Base-by-base conservation (phyloP, 2,113 vertebrate genomes). In the Etheostoma spectabile region DNA sequence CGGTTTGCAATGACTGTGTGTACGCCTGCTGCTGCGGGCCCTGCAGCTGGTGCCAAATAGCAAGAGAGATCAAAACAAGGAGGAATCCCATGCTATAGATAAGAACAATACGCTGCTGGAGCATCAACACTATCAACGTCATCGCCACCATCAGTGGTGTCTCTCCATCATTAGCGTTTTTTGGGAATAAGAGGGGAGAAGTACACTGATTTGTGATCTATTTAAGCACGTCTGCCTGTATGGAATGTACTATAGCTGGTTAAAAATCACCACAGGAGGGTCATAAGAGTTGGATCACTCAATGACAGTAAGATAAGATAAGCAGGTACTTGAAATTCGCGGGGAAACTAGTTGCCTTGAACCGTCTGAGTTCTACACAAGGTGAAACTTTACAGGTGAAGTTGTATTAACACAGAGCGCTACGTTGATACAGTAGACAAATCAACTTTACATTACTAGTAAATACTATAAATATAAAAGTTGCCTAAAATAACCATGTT, bases 31-130 rank as follows among this genome's bases (percentile, higher is more conserved):
- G 68, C 89, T 95, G 94, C 27, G 38, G 57, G 22, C 67, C 92
- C 48, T 95, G 95, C 82, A 77, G 71, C 64, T 94, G 93, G 94
- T 94, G 94, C 77, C 94, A 94, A 82, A 88, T 95, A 19, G 82
- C 94, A 0, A 89, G 93, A 57, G 93, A 95, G 73, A 93, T 94
- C 22, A 92, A 94, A 76, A 53, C 18, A 2, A 86, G 93, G 30
- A 35, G 2, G 0, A 59, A 64, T 8, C 74, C 86, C 7, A 49
- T 93, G 6, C 66, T 0, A 14, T 27, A n/a, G 42, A 83, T 76
- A 10, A 71, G 18, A 77, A 18, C 49, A 22, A 14, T 27, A n/a
- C 15, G 45, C n/a, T 65, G 7, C n/a, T 10, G 6, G 46, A 66
- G 45, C 45, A 66, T 30, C 56, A 48, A 18, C 38, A 48, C 3